These are phyloP conservation scores for Leucophenga maculata DNA, from an alignment of 2,888 invertebrate species.

Conservation along the genomic window DNA sequence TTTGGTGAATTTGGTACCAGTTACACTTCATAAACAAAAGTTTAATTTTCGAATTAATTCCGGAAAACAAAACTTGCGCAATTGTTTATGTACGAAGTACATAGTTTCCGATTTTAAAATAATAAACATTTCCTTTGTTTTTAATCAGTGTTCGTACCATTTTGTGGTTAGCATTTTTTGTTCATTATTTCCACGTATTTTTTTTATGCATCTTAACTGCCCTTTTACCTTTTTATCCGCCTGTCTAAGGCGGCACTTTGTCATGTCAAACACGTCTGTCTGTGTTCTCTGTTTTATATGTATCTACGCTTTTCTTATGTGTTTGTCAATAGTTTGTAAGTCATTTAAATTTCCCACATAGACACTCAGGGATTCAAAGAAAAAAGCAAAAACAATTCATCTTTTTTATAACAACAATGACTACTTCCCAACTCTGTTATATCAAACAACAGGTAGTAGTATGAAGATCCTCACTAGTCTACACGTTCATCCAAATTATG, in stretches of 20 bases:
- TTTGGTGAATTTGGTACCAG: too few relatives aligned
- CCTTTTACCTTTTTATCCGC: conserved; percentile 32
- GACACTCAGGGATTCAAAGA: neutral
- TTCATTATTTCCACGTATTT: conserved; percentile 34
- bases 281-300: conserved; percentile 7
- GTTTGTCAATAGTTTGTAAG: conserved; percentile 32
- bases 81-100: too few relatives aligned
- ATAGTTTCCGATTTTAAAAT: too few relatives aligned
- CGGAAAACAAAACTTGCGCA: too few relatives aligned
- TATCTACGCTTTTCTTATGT: conserved; percentile 24
- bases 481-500: too few relatives aligned
- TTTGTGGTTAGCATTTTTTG: conserved; percentile 5
- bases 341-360: conserved; percentile 47
- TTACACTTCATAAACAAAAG: too few relatives aligned
- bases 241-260: conserved; percentile 37
- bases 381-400: conserved; percentile 40
- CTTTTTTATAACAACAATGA: conserved; percentile 41
- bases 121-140: too few relatives aligned
- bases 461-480: too few relatives aligned
- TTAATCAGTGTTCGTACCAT: too few relatives aligned
- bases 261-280: conserved; percentile 31
- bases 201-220: conserved; percentile 21
- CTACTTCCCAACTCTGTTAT: neutral
- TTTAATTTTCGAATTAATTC: too few relatives aligned
- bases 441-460: too few relatives aligned